Evolutionary conservation across 2,797 vertebrate genomes (phyloP).

Genomic region (Parotocinclus haroldoi): DNA sequence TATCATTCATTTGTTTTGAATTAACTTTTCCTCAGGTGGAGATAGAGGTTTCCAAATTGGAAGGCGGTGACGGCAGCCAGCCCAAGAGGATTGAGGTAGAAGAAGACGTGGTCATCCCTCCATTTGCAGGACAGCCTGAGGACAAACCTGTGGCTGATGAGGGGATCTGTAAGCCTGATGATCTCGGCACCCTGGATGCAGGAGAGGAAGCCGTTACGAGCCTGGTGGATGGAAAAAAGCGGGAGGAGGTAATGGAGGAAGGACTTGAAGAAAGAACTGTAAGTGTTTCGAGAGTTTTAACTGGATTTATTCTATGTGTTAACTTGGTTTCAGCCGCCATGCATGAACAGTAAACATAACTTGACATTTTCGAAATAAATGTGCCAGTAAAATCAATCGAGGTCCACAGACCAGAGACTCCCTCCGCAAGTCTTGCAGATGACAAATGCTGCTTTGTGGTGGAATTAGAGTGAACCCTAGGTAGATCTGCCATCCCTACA

Average conservation of each 20-base stretch:
- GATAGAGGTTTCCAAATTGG: constrained; percentile 24
- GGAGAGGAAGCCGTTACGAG: background rate
- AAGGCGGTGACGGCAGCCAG: constrained; percentile 1
- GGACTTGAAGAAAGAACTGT: constrained; percentile 20
- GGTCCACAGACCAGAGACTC: too few relatives aligned
- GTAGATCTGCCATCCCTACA: too few relatives aligned
- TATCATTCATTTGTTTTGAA: constrained; percentile 24
- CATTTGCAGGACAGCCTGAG: constrained; percentile 15
- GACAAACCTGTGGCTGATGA: constrained; percentile 5
- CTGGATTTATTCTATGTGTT: too few relatives aligned
- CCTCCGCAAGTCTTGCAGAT: too few relatives aligned
- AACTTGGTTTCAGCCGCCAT: too few relatives aligned
- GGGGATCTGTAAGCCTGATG: constrained; percentile 14
- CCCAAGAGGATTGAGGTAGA: background rate
- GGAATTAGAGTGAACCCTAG: too few relatives aligned
- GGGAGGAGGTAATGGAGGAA: background rate
- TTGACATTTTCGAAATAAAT: too few relatives aligned
- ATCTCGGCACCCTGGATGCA: constrained; percentile 10
- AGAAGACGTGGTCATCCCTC: background rate
- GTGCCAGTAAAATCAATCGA: too few relatives aligned
- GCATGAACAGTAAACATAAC: too few relatives aligned
- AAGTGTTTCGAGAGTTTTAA: constrained; percentile 3
- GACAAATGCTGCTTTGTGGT: too few relatives aligned
- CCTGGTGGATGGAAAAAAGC: constrained; percentile 17
- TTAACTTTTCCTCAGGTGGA: constrained; percentile 57